A percentile compares a stretch with the other conserved stretches of the same genome.
phyloP scores from a whole-genome alignment of 2,113 vertebrate species.

The Laticauda laticaudata region DNA sequence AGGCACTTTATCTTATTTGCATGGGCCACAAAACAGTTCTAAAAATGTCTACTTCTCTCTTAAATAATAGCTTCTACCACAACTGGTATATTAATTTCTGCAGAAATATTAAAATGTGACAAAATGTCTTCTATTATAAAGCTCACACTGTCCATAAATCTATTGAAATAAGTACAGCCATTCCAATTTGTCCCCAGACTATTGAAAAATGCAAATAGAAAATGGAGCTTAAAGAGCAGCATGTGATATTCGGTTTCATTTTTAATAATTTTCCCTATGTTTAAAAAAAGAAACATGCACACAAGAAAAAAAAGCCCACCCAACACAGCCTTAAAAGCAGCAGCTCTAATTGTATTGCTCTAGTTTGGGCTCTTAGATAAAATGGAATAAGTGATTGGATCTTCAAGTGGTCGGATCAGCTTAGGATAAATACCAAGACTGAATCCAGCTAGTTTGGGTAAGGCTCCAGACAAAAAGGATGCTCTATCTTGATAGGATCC shows the following conservation, averaged over 20 bases:
- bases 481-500: neutral
- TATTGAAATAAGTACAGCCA: slow-evolving; percentile 24
- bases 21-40: neutral
- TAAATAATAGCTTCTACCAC: slow-evolving; percentile 2
- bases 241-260: slow-evolving; percentile 40
- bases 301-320: slow-evolving; percentile 19
- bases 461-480: neutral
- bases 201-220: slow-evolving; percentile 43
- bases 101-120: slow-evolving; percentile 20
- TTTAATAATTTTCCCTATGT: slow-evolving; percentile 37
- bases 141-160: slow-evolving; percentile 8
- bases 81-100: slow-evolving; percentile 3
- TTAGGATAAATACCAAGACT: neutral
- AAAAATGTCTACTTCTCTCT: neutral
- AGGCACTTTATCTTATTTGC: neutral
- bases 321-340: slow-evolving; percentile 40
- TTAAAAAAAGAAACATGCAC: neutral
- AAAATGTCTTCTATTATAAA: slow-evolving; percentile 27
- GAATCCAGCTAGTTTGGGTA: neutral
- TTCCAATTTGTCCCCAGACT: slow-evolving; percentile 39
- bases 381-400: neutral
- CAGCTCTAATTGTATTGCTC: slow-evolving; percentile 27
- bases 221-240: slow-evolving; percentile 36
- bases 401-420: neutral
- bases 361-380: neutral